Evolutionary conservation across 2,113 vertebrate species (phyloP), one percentile per base, ranked within the genome.

Genomic region (Anguilla japonica): DNA sequence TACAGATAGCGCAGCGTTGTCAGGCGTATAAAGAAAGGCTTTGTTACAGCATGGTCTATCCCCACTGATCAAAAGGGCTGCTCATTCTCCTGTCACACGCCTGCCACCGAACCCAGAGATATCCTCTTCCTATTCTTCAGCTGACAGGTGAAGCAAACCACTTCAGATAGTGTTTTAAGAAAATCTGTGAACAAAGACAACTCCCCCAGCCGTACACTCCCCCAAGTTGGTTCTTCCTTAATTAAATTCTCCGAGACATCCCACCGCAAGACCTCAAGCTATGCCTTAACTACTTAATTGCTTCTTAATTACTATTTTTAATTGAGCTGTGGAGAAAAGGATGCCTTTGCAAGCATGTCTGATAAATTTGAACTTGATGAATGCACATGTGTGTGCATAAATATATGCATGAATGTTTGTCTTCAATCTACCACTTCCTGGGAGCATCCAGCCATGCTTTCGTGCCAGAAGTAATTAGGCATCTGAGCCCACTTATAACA

Each of bases 251-350:
- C 79, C 34, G 41, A 41, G 39, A 7, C 18, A 8, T 41, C 39
- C 2, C 34, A 41, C 13, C 1, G 79, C 41, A 80, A 20, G 15
- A 41, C 41, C 40, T 80, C 79, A 80, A 80, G 79, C 15, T 41
- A 34, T 18, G 26, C 29, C 83, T 82, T 88, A 84, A 88, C 83
- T 86, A 41, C 43, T 82, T 84, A 81, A 86, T 87, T 88, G 22
- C 34, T 39, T 60, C 39, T 82, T 43, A 84, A 87, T 79, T 80
- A 56, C 84, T 26, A 46, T 39, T 39, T 63, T 50, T 84, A 84
- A 87, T 60, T 83, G 53, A 85, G 67, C 60, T 9, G 43, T 78
- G 46, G 80, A 81, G 71, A 83, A 71, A 57, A 26, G 16, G 7
- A 22, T 20, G 34, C 2, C 6, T 41, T 41, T 14, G 34, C 29